Evolutionary conservation across 2,113 vertebrate genomes (phyloP), one percentile per base, ranked within the genome.

Genomic region (Stomatorhinus ivindoensis): DNA sequence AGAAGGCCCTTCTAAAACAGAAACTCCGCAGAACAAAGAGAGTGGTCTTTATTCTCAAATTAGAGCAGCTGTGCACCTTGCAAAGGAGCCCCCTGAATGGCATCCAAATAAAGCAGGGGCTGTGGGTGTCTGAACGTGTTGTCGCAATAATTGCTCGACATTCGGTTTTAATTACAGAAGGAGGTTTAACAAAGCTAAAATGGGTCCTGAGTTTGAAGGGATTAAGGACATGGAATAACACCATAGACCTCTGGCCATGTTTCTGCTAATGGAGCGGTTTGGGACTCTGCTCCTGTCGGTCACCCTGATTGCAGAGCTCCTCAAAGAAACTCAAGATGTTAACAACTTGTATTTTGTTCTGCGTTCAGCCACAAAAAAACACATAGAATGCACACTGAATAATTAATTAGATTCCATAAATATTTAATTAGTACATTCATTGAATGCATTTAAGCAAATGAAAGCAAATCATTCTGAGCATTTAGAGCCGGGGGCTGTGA

Each of bases 1-100:
- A 94, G 95, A 94, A 90, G 90, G 90, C 95, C 96, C 95, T 96
- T 92, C 69, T 93, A 93, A 94, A 94, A 95, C 95, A 93, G 80
- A 92, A 91, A 88, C 92, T 65, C 87, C 87, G 88, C 88, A 87
- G 88, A 93, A 96, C 96, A 97, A 96, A 96, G 95, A 94, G 94
- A 91, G 92, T 92, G 94, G 95, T 96, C 96, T 96, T 97, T 96
- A 96, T 97, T 96, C 95, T 96, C 93, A 95, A 92, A 96, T 95
- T 93, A 91, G 95, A 96, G 95, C 97, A 98, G 97, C 97, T 97
- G 96, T 95, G 92, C 91, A 91, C 13, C 94, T 91, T 94, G 91
- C 95, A 92, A 89, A 92, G 73, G 87, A 53, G 92, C 89, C 94
- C 94, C 92, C 95, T 97, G 95, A 95, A 97, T 97, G 97, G 94